These are phyloP conservation scores for Drosophila affinis DNA, from an alignment of 2,888 invertebrate species.

Conservation along the genomic window DNA sequence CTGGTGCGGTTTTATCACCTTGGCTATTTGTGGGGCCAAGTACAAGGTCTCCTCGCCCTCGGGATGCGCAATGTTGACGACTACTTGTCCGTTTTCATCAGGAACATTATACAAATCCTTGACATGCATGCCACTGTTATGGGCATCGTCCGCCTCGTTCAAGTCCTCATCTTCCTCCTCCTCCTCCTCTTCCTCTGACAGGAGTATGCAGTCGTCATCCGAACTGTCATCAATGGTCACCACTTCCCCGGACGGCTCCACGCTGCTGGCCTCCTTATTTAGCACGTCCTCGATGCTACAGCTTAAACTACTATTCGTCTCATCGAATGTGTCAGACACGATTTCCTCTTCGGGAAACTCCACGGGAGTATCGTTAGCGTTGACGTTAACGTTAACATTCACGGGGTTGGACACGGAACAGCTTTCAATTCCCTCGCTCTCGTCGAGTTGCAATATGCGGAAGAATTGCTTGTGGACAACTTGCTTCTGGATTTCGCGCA, in stretches of 20 bases:
- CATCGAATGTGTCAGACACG: slow-evolving; percentile 61
- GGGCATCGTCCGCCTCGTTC: slow-evolving; percentile 90
- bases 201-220: slow-evolving; percentile 93
- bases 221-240: slow-evolving; percentile 91
- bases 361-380: slow-evolving; percentile 45
- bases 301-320: slow-evolving; percentile 68
- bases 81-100: slow-evolving; percentile 95
- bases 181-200: slow-evolving; percentile 90
- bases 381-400: slow-evolving; percentile 31
- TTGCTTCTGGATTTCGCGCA: slow-evolving; percentile 92
- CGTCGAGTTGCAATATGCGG: slow-evolving; percentile 84
- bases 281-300: slow-evolving; percentile 64
- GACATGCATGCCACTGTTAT: slow-evolving; percentile 96
- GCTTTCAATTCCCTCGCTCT: slow-evolving; percentile 59
- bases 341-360: slow-evolving; percentile 60
- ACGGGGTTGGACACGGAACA: slow-evolving; percentile 38
- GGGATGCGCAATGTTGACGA: slow-evolving; percentile 97
- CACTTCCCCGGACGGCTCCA: slow-evolving; percentile 73
- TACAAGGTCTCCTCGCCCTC: slow-evolving; percentile 95
- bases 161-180: slow-evolving; percentile 90
- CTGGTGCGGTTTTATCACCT: slow-evolving; percentile 98
- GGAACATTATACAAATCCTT: slow-evolving; percentile 96
- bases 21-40: slow-evolving; percentile 94
- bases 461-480: slow-evolving; percentile 87
- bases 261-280: slow-evolving; percentile 57